phyloP scores from a whole-genome alignment of 2,113 vertebrate species.

The Mionectes macconnelli region DNA sequence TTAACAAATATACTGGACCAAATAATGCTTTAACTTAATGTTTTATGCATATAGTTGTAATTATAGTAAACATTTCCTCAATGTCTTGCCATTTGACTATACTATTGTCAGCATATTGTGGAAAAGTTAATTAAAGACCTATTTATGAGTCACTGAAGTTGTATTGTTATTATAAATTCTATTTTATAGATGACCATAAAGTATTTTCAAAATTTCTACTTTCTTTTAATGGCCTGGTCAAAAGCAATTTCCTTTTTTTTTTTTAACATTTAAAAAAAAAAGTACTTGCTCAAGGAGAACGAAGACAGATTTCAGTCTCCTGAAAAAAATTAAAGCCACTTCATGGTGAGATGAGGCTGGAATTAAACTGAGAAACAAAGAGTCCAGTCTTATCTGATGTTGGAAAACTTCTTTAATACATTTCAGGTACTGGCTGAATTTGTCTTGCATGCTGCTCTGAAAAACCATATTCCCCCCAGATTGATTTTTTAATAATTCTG shows the following conservation, averaged over 20 bases:
- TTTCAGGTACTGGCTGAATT: not conserved
- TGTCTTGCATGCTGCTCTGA: not conserved
- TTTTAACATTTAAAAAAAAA: not conserved
- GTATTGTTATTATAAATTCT: not conserved
- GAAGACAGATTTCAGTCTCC: not conserved
- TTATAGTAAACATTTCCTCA: not conserved
- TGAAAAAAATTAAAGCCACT: not conserved
- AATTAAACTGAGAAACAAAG: not conserved
- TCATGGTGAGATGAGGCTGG: not conserved
- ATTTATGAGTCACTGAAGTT: not conserved
- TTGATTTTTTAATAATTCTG: not conserved
- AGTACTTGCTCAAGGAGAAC: not conserved
- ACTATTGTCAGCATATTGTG: not conserved
- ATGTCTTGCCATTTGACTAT: not conserved
- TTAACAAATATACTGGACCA: not conserved
- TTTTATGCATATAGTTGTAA: not conserved
- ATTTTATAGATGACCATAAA: not conserved
- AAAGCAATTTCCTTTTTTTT: not conserved
- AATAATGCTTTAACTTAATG: not conserved
- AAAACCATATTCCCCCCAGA: not conserved
- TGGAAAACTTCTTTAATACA: not conserved
- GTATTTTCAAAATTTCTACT: not conserved
- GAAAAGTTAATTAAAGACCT: not conserved
- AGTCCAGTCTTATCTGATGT: not conserved
- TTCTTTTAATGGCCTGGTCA: not conserved